phyloP scores from a whole-genome alignment of 2,888 invertebrate species.

The Drosophila subquinaria region DNA sequence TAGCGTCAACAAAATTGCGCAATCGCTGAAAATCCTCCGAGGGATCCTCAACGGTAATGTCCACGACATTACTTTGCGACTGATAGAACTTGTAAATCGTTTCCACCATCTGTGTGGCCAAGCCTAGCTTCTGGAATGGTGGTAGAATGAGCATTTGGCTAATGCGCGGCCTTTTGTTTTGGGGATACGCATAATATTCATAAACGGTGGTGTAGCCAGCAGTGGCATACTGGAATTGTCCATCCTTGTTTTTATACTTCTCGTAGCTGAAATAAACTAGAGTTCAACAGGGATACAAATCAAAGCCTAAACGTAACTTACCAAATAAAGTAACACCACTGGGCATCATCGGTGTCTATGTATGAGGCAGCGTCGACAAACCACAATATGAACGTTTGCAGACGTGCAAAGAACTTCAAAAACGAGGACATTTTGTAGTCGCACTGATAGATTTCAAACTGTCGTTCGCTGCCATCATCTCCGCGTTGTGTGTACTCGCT shows the following conservation, averaged over 20 bases:
- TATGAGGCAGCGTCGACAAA: slow-evolving; percentile 98
- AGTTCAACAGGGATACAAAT: background rate
- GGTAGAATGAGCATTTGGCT: slow-evolving; percentile 97
- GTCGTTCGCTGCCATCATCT: slow-evolving; percentile 84
- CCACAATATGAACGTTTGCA: slow-evolving; percentile 97
- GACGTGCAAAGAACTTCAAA: slow-evolving; percentile 91
- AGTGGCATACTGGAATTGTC: slow-evolving; percentile 89
- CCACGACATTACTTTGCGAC: slow-evolving; percentile 87
- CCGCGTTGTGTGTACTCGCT: slow-evolving; percentile 87
- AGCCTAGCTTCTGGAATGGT: slow-evolving; percentile 94
- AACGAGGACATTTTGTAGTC: slow-evolving; percentile 91
- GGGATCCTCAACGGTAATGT: slow-evolving; percentile 95
- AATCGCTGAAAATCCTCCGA: slow-evolving; percentile 95
- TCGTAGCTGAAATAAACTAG: slow-evolving; percentile 88
- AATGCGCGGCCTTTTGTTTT: slow-evolving; percentile 94
- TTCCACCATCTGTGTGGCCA: slow-evolving; percentile 91
- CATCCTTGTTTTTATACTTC: slow-evolving; percentile 88
- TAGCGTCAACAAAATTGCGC: slow-evolving; percentile 95
- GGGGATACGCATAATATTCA: slow-evolving; percentile 97
- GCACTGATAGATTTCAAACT: slow-evolving; percentile 93
- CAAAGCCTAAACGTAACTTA: slow-evolving; percentile 72
- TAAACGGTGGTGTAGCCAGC: slow-evolving; percentile 97
- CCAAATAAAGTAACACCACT: slow-evolving; percentile 95
- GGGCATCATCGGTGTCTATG: slow-evolving; percentile 96
- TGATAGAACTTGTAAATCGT: slow-evolving; percentile 87